Evolutionary conservation across 2,888 invertebrate species (phyloP).

Genomic region (Caenorhabditis drosophilae): DNA sequence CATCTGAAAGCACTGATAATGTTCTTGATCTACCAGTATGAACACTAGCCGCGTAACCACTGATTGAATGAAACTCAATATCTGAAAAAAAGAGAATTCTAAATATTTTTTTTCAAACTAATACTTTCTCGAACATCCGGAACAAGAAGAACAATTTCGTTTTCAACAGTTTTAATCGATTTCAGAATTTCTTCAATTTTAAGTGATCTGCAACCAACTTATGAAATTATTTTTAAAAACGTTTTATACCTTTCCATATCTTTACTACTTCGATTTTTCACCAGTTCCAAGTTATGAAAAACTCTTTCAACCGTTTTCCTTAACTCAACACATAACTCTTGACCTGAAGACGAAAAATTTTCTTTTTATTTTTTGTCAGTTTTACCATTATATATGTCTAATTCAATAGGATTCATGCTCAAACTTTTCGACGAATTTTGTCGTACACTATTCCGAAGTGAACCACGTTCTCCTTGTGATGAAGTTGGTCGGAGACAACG

Average conservation of each 20-base stretch:
- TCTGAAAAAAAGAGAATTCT: too few species aligned
- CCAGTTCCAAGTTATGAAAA: constrained; percentile 41
- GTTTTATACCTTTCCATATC: constrained; percentile 55
- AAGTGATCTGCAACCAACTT: too few species aligned
- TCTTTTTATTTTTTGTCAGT: too few species aligned
- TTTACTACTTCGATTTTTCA: constrained; percentile 52
- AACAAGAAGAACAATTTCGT: constrained; percentile 13
- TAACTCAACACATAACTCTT: constrained; percentile 45
- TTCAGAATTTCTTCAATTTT: constrained; percentile 37
- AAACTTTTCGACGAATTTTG: constrained; percentile 32
- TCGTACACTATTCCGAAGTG: constrained; percentile 15
- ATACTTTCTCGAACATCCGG: constrained; percentile 23
- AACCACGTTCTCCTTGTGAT: constrained; percentile 13
- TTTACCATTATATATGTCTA: constrained; percentile 25
- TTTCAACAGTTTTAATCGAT: constrained; percentile 26
- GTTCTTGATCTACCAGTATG: constrained; percentile 61
- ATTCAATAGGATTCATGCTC: constrained; percentile 32
- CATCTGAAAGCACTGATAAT: constrained; percentile 81
- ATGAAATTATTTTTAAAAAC: too few species aligned
- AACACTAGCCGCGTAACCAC: constrained; percentile 29
- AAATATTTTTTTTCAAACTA: too few species aligned
- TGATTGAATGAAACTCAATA: constrained; percentile 29
- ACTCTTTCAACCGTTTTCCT: constrained; percentile 48
- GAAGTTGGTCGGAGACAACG: constrained; percentile 24
- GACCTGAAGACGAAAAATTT: too few species aligned